A percentile compares a stretch with the other conserved stretches of the same genome.
These are phyloP conservation scores for Misgurnus anguillicaudatus DNA, from an alignment of 2,113 vertebrate species.

Conservation along the genomic window DNA sequence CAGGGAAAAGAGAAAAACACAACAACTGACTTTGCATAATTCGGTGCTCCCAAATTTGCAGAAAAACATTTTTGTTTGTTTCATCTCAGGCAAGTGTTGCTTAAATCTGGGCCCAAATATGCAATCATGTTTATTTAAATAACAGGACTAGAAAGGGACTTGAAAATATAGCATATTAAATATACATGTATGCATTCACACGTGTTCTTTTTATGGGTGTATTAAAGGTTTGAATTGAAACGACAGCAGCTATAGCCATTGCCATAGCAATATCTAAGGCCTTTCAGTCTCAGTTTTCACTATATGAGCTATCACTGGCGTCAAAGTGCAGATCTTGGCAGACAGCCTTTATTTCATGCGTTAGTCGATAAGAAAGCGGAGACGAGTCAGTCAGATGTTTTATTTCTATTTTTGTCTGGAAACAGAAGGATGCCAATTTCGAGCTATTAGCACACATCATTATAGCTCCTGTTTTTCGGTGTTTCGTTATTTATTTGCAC, in stretches of 20 bases:
- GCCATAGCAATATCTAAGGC: slow-evolving; percentile 1
- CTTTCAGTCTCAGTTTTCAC: neutral
- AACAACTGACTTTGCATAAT: slow-evolving; percentile 33
- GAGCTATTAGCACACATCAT: too few relatives aligned
- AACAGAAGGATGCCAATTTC: neutral
- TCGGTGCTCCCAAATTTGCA: slow-evolving; percentile 4
- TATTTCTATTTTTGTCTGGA: neutral
- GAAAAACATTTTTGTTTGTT: slow-evolving; percentile 30
- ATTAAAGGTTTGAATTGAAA: slow-evolving; percentile 2
- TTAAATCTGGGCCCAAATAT: slow-evolving; percentile 15
- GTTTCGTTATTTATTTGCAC: too few relatives aligned
- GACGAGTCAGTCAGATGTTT: neutral
- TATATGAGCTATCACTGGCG: neutral
- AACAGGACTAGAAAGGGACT: neutral
- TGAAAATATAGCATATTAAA: neutral
- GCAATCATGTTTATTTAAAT: neutral
- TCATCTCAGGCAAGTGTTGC: slow-evolving; percentile 19
- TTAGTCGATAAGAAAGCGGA: slow-evolving; percentile 7
- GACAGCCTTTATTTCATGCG: neutral
- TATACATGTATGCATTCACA: neutral
- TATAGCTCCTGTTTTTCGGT: too few relatives aligned
- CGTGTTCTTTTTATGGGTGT: neutral
- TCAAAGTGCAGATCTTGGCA: slow-evolving; percentile 3
- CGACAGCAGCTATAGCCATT: neutral
- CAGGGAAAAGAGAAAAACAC: slow-evolving; percentile 38